These are phyloP conservation scores for Monopterus albus DNA, from an alignment of 2,113 vertebrate genomes.

Conservation along the genomic window DNA sequence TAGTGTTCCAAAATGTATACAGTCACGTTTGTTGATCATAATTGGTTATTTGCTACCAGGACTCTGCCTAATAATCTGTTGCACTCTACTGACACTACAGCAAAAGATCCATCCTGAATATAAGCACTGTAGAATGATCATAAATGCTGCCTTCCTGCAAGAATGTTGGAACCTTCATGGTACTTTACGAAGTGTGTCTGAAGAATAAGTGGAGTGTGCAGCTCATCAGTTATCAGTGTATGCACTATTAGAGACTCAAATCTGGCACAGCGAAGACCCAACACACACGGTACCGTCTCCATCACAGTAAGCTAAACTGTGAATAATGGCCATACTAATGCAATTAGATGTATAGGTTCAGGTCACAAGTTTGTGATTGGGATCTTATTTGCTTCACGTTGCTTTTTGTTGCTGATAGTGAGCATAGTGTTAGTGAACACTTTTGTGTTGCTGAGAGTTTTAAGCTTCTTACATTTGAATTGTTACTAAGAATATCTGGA, in stretches of 20 bases:
- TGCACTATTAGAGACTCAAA: background rate
- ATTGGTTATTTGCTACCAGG: background rate
- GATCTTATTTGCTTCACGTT: background rate
- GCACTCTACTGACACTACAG: background rate
- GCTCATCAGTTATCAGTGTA: conserved; percentile 23
- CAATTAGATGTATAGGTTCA: conserved; percentile 30
- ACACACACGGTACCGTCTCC: too few relatives aligned
- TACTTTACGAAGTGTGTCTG: background rate
- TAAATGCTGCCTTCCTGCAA: background rate
- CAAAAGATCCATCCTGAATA: too few relatives aligned
- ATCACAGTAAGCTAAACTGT: background rate
- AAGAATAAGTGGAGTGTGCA: conserved; percentile 42
- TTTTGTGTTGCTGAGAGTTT: background rate
- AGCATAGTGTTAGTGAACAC: too few relatives aligned
- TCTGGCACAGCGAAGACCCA: background rate
- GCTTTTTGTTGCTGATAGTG: too few relatives aligned
- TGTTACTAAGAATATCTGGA: background rate
- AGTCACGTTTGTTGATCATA: background rate
- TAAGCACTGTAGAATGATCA: background rate
- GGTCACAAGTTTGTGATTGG: conserved; percentile 46
- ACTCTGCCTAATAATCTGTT: background rate
- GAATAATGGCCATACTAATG: conserved; percentile 46
- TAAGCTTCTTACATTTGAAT: background rate
- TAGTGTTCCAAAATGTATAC: background rate
- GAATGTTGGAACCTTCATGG: background rate